Percentiles rank a stretch among this genome's conserved stretches.
Evolutionary conservation across 1,140 invertebrate genomes (phyloP).

Genomic region (Pseudomyrmex pallidus): DNA sequence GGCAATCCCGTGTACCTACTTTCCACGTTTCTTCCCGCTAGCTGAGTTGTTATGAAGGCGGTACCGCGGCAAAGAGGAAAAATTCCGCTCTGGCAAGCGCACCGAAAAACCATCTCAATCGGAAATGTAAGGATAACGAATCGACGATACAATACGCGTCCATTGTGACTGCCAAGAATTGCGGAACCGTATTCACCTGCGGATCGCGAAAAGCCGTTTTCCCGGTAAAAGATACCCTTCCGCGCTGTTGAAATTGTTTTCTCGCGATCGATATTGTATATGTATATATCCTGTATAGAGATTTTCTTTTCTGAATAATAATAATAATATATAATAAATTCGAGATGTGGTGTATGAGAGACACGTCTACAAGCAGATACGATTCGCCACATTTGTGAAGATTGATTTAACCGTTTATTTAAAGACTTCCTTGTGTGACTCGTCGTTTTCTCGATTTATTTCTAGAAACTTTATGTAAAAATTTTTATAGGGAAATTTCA

Average conservation of each 20-base stretch:
- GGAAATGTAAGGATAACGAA: conserved; percentile 61
- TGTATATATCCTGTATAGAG: background rate
- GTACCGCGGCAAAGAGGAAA: background rate
- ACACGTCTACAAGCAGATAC: conserved; percentile 6
- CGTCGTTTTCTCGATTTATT: too few species aligned
- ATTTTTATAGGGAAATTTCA: background rate
- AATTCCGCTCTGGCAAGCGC: conserved; percentile 38
- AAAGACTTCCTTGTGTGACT: too few species aligned
- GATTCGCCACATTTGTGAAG: background rate
- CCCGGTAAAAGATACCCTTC: conserved; percentile 57
- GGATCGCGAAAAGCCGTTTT: conserved; percentile 51
- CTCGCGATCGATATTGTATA: conserved; percentile 51
- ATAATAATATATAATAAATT: conserved; percentile 1
- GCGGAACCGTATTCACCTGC: conserved; percentile 30
- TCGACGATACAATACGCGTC: conserved; percentile 44
- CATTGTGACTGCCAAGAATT: conserved; percentile 50
- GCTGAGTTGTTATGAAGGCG: conserved; percentile 16
- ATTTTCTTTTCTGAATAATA: conserved; percentile 30
- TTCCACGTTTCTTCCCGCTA: background rate
- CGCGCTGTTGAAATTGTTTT: conserved; percentile 53
- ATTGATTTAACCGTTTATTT: background rate
- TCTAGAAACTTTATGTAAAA: background rate
- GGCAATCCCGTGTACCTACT: background rate
- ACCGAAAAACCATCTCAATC: conserved; percentile 53
- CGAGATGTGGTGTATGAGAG: background rate